Evolutionary conservation across 2,113 vertebrate genomes (phyloP).

Genomic region (Ciconia stormi): DNA sequence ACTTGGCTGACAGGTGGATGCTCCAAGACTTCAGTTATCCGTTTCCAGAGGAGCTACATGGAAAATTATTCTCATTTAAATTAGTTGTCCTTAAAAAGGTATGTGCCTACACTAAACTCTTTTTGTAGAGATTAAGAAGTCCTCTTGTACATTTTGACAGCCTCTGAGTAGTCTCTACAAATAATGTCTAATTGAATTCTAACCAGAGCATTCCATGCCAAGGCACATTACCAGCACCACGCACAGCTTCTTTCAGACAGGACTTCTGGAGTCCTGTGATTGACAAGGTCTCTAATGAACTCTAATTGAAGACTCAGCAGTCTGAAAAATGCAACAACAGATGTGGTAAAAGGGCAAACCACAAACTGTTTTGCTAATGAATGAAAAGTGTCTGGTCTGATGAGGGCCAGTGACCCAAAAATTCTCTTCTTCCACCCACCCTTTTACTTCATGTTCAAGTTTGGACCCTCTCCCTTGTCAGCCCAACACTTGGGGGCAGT

Average conservation of each 20-base stretch:
- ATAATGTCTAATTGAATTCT: neutral
- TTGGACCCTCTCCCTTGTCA: neutral
- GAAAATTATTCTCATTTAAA: neutral
- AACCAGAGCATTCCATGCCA: neutral
- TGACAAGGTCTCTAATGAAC: conserved; percentile 75
- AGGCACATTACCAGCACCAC: neutral
- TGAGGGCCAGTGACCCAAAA: conserved; percentile 60
- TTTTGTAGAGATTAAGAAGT: neutral
- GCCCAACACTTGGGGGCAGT: conserved; percentile 24
- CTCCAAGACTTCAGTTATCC: neutral
- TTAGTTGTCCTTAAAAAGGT: neutral
- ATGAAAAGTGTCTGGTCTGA: conserved; percentile 22
- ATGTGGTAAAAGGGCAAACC: conserved; percentile 54
- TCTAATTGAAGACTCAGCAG: conserved; percentile 66
- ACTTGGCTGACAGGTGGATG: neutral
- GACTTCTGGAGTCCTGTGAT: conserved; percentile 32
- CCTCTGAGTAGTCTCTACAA: neutral
- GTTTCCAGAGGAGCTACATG: neutral
- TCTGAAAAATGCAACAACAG: conserved; percentile 44
- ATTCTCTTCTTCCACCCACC: neutral
- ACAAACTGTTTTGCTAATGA: conserved; percentile 58
- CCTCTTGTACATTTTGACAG: neutral
- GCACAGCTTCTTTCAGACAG: neutral
- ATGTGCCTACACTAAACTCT: neutral
- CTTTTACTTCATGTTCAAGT: neutral